phyloP scores from a whole-genome alignment of 2,113 vertebrate species.

The Anarhynchus alexandrinus region DNA sequence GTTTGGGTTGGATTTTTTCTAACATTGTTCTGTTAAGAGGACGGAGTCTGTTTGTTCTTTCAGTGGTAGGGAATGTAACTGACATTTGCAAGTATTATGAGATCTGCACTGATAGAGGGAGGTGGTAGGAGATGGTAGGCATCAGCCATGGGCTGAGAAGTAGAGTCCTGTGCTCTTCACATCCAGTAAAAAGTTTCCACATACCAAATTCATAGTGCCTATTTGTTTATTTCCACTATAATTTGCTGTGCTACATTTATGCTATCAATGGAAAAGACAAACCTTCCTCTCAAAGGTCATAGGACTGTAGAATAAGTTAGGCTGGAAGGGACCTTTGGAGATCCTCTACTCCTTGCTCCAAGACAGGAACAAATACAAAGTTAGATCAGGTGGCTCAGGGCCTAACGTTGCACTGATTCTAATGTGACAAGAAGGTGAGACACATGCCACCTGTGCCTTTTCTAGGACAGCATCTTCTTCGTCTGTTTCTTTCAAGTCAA shows the following conservation, averaged over 20 bases:
- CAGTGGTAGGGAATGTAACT: background rate
- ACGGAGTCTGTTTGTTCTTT: background rate
- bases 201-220: background rate
- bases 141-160: background rate
- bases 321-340: background rate
- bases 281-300: background rate
- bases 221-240: background rate
- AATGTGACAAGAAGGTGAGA: background rate
- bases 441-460: background rate
- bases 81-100: background rate
- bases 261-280: background rate
- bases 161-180: background rate
- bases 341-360: background rate
- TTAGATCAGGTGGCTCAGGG: background rate
- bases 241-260: background rate
- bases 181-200: background rate
- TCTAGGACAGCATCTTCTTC: background rate
- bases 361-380: background rate
- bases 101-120: background rate
- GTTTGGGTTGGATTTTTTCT: background rate
- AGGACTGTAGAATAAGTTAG: background rate
- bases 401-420: background rate
- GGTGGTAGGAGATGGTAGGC: background rate
- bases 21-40: background rate
- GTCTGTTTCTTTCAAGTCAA: background rate